These are phyloP conservation scores for Mionectes olivaceus DNA, from an alignment of 2,797 vertebrate genomes.

Conservation along the genomic window DNA sequence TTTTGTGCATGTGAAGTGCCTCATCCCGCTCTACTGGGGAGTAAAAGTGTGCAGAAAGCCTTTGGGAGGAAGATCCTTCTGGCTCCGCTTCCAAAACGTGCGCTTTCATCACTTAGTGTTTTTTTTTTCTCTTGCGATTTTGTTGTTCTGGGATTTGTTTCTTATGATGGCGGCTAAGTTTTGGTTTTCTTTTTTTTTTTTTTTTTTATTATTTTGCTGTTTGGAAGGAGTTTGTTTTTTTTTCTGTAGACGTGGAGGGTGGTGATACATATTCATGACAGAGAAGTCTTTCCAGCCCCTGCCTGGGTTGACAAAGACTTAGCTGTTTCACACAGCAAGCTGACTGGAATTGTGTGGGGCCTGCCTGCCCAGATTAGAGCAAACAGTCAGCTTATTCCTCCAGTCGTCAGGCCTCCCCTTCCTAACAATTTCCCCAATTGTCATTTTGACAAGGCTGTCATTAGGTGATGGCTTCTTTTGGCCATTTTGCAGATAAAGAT, in stretches of 20 bases:
- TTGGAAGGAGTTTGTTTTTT: slow-evolving; percentile 42
- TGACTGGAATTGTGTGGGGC: slow-evolving; percentile 75
- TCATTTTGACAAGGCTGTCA: slow-evolving; percentile 82
- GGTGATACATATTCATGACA: slow-evolving; percentile 85
- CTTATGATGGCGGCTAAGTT: background rate
- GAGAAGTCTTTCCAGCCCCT: slow-evolving; percentile 66
- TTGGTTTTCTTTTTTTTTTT: background rate
- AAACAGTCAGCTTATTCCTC: slow-evolving; percentile 75
- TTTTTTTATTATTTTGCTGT: slow-evolving; percentile 25
- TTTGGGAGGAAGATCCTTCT: slow-evolving; percentile 28
- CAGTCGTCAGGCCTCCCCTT: slow-evolving; percentile 74
- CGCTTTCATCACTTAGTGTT: slow-evolving; percentile 40
- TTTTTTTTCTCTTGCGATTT: slow-evolving; percentile 47
- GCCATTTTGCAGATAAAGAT: slow-evolving; percentile 82
- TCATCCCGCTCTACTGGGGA: slow-evolving; percentile 32
- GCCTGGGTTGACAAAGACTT: slow-evolving; percentile 80
- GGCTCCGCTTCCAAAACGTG: slow-evolving; percentile 16
- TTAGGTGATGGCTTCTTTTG: slow-evolving; percentile 84
- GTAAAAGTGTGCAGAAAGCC: slow-evolving; percentile 50
- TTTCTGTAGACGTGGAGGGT: slow-evolving; percentile 66
- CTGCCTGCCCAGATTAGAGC: slow-evolving; percentile 78
- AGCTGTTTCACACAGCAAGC: slow-evolving; percentile 80
- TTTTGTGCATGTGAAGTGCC: slow-evolving; percentile 29
- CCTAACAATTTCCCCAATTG: slow-evolving; percentile 82
- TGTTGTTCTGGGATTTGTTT: background rate